phyloP scores from a whole-genome alignment of 2,888 invertebrate genomes.

The Tromatobia lineatoria region DNA sequence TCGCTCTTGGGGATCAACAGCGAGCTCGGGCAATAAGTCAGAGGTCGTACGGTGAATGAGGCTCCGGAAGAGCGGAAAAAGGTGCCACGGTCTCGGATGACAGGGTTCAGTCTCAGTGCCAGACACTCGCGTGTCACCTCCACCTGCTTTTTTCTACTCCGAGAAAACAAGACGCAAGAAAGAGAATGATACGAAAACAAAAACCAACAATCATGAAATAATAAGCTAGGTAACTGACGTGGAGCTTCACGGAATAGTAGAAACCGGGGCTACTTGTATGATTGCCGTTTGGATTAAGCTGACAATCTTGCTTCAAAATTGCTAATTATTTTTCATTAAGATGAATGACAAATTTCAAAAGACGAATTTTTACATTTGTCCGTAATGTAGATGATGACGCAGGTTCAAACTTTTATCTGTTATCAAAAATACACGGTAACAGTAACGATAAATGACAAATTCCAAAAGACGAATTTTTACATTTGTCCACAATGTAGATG shows the following conservation, averaged over 20 bases:
- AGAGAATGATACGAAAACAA: constrained; percentile 3
- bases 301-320: neutral
- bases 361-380: too few species aligned
- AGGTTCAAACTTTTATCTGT: too few species aligned
- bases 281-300: neutral
- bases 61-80: neutral
- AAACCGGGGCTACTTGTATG: neutral
- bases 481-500: too few species aligned
- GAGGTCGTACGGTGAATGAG: constrained; percentile 53
- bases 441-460: neutral
- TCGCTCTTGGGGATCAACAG: constrained; percentile 55
- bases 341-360: neutral
- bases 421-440: too few species aligned
- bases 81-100: constrained; percentile 44
- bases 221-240: constrained; percentile 31
- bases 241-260: neutral
- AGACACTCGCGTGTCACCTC: constrained; percentile 31
- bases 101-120: constrained; percentile 7
- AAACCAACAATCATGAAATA: neutral
- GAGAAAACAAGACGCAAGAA: neutral
- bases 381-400: too few species aligned
- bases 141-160: constrained; percentile 17
- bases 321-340: neutral
- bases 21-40: constrained; percentile 63
- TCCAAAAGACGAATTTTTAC: neutral